Base-by-base conservation (phyloP, 2,888 invertebrate species). In the Linnaemya tessellans region DNA sequence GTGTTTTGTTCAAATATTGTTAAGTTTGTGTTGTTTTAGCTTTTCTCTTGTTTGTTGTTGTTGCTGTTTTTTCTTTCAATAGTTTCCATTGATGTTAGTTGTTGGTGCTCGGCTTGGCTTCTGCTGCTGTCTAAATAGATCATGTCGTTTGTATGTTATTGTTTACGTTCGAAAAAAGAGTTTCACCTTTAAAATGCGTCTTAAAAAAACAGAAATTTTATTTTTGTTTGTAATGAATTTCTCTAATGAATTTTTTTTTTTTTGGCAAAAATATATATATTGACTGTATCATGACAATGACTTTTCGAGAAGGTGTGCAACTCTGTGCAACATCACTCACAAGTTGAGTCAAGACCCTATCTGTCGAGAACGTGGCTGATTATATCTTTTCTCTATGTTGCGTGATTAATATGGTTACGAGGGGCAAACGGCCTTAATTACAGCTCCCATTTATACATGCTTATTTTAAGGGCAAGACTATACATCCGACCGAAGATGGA, bases 201-300 rank as follows among this genome's bases (percentile, higher is more conserved):
- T 85, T 38, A 75, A 81, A 84, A 79, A 70, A 75, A 70, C 70
- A 62, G 62, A 46, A 60, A 67, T 43, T 68, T 11, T 60, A 60
- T 75, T 85, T 85, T 79, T 84, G 54, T 82, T 75, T 71, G 79
- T 46, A 71, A 46, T 58, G 58, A 80, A 65, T 85, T 85, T 85
- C 85, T 85, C 85, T 85, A 75, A n/a, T n/a, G n/a, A n/a, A 85
- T 85, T 85, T 85, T 85, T 68, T 84, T 85, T 85, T 62, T 84
- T 85, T 75, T 60, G 89, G 87, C 89, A 87, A 88, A 88, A 8
- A 51, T 51, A 20, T 51, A 10, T 77, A 49, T 56, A 10, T 65
- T 60, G 38, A 8, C 54, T 41, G 54, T n/a, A 64, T 30, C 58
- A 22, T 43, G 20, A 3, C 46, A 35, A 46, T 18, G 38, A 30